phyloP scores from a whole-genome alignment of 2,888 invertebrate species.

The Julus scanicus region DNA sequence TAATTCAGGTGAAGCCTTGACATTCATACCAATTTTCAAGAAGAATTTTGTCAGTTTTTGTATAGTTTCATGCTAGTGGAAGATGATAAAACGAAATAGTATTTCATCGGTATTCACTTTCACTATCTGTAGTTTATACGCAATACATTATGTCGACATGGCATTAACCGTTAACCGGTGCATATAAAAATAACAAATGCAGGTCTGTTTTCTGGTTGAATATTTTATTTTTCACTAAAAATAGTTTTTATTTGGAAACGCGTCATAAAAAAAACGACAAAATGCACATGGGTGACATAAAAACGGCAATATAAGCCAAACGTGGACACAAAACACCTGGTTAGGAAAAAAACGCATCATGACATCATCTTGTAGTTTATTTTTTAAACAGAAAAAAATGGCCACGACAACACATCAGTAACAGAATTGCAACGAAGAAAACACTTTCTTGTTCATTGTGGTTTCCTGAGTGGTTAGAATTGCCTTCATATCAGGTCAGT shows the following conservation, averaged over 20 bases:
- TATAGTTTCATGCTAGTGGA: too few species aligned
- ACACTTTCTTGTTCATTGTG: neutral
- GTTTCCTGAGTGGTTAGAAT: neutral
- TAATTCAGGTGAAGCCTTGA: too few species aligned
- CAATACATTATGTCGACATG: neutral
- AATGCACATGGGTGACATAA: constrained; percentile 29
- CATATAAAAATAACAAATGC: neutral
- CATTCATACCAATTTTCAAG: too few species aligned
- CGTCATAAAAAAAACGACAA: constrained; percentile 12
- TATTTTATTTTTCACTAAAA: constrained; percentile 39
- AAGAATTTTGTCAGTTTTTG: too few species aligned
- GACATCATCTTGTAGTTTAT: neutral
- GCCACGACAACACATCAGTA: neutral
- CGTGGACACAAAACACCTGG: constrained; percentile 9
- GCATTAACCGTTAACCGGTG: neutral
- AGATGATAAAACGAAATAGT: too few species aligned
- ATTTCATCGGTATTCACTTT: too few species aligned
- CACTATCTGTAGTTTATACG: neutral
- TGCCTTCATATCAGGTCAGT: too few species aligned
- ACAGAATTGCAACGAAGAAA: neutral
- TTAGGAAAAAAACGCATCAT: neutral
- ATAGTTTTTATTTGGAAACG: constrained; percentile 16
- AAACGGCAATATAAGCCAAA: constrained; percentile 17
- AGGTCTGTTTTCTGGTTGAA: neutral
- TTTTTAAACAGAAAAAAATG: neutral